Conservation (phyloP, 2,113 vertebrate genomes). For the Cynoglossus semilaevis region DNA sequence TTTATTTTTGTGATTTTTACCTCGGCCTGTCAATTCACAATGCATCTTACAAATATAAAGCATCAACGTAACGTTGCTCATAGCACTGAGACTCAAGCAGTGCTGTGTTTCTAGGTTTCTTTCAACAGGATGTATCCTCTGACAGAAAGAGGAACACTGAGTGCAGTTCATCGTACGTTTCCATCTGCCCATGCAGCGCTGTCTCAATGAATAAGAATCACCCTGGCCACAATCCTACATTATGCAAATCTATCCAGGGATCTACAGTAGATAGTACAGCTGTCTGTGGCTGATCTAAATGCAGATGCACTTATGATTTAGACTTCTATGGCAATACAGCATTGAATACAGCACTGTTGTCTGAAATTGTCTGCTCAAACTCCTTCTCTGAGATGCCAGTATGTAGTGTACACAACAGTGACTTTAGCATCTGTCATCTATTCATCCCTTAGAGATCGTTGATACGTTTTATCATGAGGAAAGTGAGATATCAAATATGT, state of each 20-base stretch:
- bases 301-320: conserved; percentile 61
- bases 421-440: not conserved
- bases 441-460: not conserved
- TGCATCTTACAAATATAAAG: conserved; percentile 8
- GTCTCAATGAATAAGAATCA: conserved; percentile 69
- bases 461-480: not conserved
- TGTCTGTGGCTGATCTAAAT: conserved; percentile 58
- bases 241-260: conserved; percentile 61
- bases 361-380: conserved; percentile 1
- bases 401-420: conserved; percentile 4
- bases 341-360: conserved; percentile 39
- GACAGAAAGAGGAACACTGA: conserved; percentile 54
- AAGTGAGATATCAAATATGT: no score
- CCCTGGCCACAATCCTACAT: conserved; percentile 64
- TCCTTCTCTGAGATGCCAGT: conserved; percentile 20
- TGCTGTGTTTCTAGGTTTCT: conserved; percentile 23
- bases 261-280: conserved; percentile 44
- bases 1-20: not conserved
- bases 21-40: conserved; percentile 23
- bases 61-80: conserved; percentile 8
- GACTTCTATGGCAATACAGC: conserved; percentile 42
- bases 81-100: conserved; percentile 8
- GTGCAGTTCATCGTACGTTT: conserved; percentile 61
- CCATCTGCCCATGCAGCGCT: conserved; percentile 57
- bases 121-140: conserved; percentile 17